These are phyloP conservation scores for Glyphotaelius pellucidus DNA, from an alignment of 2,888 invertebrate genomes.

Conservation along the genomic window DNA sequence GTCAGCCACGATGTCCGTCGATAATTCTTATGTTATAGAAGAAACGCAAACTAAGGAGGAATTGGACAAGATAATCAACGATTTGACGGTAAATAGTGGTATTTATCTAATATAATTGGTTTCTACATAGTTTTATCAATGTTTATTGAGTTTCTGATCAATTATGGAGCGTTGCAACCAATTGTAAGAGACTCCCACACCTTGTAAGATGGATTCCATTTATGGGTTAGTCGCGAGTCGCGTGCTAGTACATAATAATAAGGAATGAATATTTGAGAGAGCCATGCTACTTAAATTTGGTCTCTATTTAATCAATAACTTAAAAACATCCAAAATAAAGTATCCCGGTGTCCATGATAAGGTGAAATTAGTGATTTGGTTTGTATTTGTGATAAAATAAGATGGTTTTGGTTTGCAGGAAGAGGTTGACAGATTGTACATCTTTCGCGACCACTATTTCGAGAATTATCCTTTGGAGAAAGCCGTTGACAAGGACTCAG, in stretches of 20 bases:
- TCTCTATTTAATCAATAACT: background rate
- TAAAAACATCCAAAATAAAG: background rate
- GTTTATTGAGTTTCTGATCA: background rate
- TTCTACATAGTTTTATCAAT: background rate
- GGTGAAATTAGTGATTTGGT: background rate
- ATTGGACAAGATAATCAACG: conserved; percentile 70
- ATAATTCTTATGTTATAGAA: conserved; percentile 66
- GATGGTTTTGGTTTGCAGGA: conserved; percentile 75
- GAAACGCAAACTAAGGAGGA: conserved; percentile 70
- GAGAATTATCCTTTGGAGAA: conserved; percentile 84
- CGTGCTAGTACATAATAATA: background rate
- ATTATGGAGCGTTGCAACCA: background rate
- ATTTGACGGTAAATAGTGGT: conserved; percentile 69
- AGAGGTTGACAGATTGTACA: conserved; percentile 81
- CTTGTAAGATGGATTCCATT: conserved; percentile 58
- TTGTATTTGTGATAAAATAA: conserved; percentile 32
- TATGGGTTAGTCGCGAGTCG: conserved; percentile 53
- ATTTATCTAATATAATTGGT: conserved; percentile 5
- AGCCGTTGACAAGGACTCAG: conserved; percentile 81
- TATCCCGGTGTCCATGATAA: background rate
- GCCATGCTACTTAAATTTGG: background rate
- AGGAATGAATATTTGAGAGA: background rate
- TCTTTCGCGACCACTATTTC: conserved; percentile 88
- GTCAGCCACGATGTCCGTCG: conserved; percentile 50
- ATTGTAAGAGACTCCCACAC: conserved; percentile 51